Percentiles rank a stretch among this genome's conserved stretches.
Conservation (phyloP, 2,888 invertebrate genomes). For the Acrocyrtus sp. region DNA sequence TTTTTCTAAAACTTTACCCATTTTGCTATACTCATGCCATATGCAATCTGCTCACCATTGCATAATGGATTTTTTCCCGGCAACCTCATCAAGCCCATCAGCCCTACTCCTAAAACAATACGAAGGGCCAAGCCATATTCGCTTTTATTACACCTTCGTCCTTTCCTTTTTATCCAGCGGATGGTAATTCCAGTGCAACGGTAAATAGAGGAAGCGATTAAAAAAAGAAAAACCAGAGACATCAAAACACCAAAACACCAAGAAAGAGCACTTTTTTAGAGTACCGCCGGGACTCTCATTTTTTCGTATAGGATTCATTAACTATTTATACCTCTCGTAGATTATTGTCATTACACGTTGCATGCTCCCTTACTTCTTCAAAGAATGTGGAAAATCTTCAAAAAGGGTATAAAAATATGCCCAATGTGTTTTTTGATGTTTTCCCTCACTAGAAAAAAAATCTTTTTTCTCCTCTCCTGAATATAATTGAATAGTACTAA, state of each 20-base stretch:
- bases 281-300: background rate
- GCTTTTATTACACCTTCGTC: background rate
- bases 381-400: background rate
- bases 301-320: constrained; percentile 26
- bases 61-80: too few species aligned
- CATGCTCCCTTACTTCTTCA: background rate
- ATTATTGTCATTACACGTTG: constrained; percentile 31
- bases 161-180: background rate
- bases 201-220: background rate
- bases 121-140: background rate
- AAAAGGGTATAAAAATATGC: background rate
- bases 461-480: background rate
- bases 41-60: too few species aligned
- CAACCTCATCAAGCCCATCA: too few species aligned
- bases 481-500: background rate
- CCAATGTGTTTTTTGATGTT: background rate
- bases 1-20: too few species aligned
- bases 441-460: background rate
- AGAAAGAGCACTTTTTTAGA: background rate
- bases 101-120: too few species aligned
- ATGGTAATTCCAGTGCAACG: background rate
- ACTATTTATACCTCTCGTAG: constrained; percentile 41
- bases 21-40: too few species aligned
- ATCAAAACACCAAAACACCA: background rate
- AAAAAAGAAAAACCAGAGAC: background rate